Percentiles rank a stretch among this genome's conserved stretches.
These are phyloP conservation scores for Emydoidea blandingii DNA, from an alignment of 2,797 vertebrate genomes.

Conservation along the genomic window DNA sequence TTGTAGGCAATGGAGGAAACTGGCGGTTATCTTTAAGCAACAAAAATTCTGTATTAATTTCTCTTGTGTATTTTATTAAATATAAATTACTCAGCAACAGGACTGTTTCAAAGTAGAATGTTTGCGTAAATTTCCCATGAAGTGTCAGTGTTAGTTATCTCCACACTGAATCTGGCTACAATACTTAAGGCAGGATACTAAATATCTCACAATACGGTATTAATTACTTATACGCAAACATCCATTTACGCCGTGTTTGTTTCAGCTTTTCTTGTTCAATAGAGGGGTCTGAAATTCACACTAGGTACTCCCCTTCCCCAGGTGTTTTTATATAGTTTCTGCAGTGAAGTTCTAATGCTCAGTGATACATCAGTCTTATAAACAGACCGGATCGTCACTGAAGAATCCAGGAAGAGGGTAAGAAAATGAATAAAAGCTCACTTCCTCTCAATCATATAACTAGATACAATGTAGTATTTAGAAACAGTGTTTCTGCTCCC, in stretches of 20 bases:
- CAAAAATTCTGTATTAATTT: not conserved
- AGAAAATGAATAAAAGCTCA: not conserved
- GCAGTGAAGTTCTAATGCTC: not conserved
- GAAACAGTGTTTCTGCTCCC: not conserved
- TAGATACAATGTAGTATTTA: not conserved
- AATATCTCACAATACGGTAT: not conserved
- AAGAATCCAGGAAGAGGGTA: not conserved
- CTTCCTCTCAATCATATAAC: not conserved
- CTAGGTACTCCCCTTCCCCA: not conserved
- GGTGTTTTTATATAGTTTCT: not conserved
- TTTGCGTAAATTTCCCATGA: not conserved
- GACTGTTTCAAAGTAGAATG: not conserved
- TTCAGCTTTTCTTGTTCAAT: not conserved
- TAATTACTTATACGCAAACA: not conserved
- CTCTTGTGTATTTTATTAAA: not conserved
- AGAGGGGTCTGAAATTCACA: not conserved
- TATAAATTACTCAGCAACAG: not conserved
- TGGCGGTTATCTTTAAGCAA: not conserved
- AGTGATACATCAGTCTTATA: not conserved
- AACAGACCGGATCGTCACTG: not conserved
- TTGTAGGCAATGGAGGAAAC: not conserved
- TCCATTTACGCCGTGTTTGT: not conserved
- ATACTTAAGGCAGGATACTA: not conserved
- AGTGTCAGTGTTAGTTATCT: not conserved
- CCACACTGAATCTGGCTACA: not conserved